Base-by-base conservation (phyloP, 2,888 invertebrate genomes). In the Protophormia terraenovae region DNA sequence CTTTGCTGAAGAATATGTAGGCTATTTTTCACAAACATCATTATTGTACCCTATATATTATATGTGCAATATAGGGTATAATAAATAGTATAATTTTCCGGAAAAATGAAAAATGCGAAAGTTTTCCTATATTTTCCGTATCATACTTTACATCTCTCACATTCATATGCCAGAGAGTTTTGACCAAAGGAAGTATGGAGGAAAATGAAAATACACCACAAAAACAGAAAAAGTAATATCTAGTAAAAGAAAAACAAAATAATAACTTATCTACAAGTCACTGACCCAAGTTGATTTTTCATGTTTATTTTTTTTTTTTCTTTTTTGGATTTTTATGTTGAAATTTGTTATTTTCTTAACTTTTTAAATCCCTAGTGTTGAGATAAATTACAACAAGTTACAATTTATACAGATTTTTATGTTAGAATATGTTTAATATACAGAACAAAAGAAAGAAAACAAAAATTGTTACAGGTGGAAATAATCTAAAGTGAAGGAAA, bases 311-410 rank as follows among this genome's bases (percentile, higher is more conserved):
- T 71, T 69, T 32, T n/a, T 50, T 67, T 60, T 60, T 58, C 1
- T 5, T 55, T 24, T 67, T n/a, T n/a, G n/a, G n/a, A n/a, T n/a
- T n/a, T 66, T 69, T 45, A 72, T 69, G 41, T 67, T 73, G 45
- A 85, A 78, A 58, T 75, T 78, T 81, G 73, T 78, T 78, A 64
- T 75, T 72, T 78, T 72, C 78, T 69, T 82, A 69, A 81, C 69
- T 85, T 82, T 85, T 50, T n/a, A 71, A 85, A 75, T 78, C 81
- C 84, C 84, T 45, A 35, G 84, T 73, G 84, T 73, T 73, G 62
- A 84, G 84, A 84, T 84, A 81, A 81, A 81, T 81, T 84, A 84
- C 77, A 85, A 81, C 53, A 69, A 81, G 72, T 73, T 60, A 77
- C 76, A 77, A 62, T 69, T 83, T 76, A 76, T 76, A 75, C 62